These are phyloP conservation scores for Hyposmocoma kahamanoa DNA, from an alignment of 1,140 invertebrate genomes.

Conservation along the genomic window DNA sequence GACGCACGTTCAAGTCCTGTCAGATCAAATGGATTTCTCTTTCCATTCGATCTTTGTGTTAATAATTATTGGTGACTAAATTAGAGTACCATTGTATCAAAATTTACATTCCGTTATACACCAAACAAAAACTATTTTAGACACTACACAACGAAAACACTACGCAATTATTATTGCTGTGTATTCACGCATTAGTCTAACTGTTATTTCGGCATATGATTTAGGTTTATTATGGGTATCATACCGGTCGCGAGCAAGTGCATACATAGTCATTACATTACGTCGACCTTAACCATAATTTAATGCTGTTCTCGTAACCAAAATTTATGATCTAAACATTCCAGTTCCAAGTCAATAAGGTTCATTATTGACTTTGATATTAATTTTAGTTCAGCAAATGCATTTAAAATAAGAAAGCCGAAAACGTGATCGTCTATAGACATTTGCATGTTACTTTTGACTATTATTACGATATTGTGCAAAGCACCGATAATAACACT, in stretches of 20 bases:
- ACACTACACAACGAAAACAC: no score
- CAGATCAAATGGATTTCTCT: no score
- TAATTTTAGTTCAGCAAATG: neutral
- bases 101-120: no score
- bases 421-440: slow-evolving; percentile 24
- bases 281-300: slow-evolving; percentile 10
- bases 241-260: slow-evolving; percentile 48
- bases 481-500: slow-evolving; percentile 29
- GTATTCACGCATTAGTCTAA: slow-evolving; percentile 27
- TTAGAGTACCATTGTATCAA: no score
- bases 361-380: slow-evolving; percentile 8
- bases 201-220: slow-evolving; percentile 43
- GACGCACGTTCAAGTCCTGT: no score
- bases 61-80: no score
- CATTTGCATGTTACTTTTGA: slow-evolving; percentile 46
- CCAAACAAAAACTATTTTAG: no score
- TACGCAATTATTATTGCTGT: slow-evolving; percentile 42
- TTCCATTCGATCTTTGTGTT: no score
- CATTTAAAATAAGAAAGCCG: neutral
- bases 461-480: slow-evolving; percentile 34
- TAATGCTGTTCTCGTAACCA: slow-evolving; percentile 8
- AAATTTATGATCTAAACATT: neutral
- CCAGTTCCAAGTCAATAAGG: slow-evolving; percentile 15
- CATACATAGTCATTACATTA: slow-evolving; percentile 40
- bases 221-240: slow-evolving; percentile 58